phyloP scores from a whole-genome alignment of 2,888 invertebrate genomes.

The Tetanocera ferruginea region DNA sequence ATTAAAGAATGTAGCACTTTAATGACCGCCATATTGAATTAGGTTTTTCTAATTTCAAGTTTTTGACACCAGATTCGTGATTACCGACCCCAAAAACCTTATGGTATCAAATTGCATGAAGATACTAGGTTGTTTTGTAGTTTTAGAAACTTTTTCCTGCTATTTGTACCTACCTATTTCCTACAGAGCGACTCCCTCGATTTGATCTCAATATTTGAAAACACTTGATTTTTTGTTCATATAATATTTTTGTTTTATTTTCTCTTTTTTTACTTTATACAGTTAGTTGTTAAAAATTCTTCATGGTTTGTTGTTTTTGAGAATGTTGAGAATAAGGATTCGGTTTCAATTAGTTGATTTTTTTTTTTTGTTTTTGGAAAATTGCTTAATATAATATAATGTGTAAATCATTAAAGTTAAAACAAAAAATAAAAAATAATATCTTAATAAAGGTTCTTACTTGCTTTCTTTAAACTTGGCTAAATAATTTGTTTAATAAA shows the following conservation, averaged over 20 bases:
- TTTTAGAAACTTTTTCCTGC: no score
- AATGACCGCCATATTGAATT: no score
- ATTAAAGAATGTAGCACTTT: no score
- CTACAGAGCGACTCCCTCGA: no score
- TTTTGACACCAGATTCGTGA: no score
- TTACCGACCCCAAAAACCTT: no score
- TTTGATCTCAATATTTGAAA: no score
- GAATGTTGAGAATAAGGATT: conserved; percentile 12
- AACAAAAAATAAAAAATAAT: not conserved
- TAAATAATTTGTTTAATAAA: conserved; percentile 12
- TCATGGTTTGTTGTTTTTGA: not conserved
- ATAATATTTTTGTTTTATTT: conserved; percentile 34
- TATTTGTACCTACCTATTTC: no score
- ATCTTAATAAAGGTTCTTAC: not conserved
- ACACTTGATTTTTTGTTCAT: not conserved
- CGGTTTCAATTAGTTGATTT: not conserved
- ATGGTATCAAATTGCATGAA: no score
- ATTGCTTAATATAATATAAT: not conserved
- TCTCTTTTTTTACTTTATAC: conserved; percentile 22
- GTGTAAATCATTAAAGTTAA: not conserved
- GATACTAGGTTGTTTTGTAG: no score
- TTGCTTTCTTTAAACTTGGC: not conserved
- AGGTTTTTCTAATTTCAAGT: no score
- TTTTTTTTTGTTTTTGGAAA: not conserved
- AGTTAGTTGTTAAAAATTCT: conserved; percentile 20